Evolutionary conservation across 2,113 vertebrate genomes (phyloP).

Genomic region (Dipodomys merriami): DNA sequence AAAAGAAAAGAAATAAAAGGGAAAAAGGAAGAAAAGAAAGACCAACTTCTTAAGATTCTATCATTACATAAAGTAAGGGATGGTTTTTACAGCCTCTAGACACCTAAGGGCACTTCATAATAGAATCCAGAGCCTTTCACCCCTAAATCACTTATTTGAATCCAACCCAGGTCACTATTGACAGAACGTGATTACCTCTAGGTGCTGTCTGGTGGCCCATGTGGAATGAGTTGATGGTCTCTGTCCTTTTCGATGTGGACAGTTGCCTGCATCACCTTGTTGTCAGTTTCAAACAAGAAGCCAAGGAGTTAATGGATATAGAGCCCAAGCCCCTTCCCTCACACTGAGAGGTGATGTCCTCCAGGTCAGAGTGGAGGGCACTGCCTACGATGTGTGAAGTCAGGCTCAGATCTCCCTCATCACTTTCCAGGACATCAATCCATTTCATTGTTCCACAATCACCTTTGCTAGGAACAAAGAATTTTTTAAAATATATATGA

Average conservation of each 20-base stretch:
- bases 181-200: constrained; percentile 62
- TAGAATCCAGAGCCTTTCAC: constrained; percentile 53
- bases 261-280: constrained; percentile 51
- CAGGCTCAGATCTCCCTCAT: constrained; percentile 25
- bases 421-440: constrained; percentile 63
- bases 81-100: neutral
- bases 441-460: constrained; percentile 35
- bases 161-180: constrained; percentile 68
- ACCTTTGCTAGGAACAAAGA: constrained; percentile 56
- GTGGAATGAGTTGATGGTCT: constrained; percentile 64
- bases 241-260: constrained; percentile 66
- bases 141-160: constrained; percentile 73
- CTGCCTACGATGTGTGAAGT: neutral
- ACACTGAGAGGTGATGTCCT: neutral
- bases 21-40: constrained; percentile 9
- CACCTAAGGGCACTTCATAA: constrained; percentile 67
- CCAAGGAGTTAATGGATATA: constrained; percentile 63
- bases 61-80: constrained; percentile 26
- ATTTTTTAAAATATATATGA: neutral
- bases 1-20: neutral
- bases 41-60: neutral
- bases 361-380: neutral
- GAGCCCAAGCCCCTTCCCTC: neutral
- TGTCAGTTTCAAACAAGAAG: constrained; percentile 65
- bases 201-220: constrained; percentile 58